Base-by-base conservation (phyloP, 2,888 invertebrate genomes). In the Pachymerium ferrugineum region DNA sequence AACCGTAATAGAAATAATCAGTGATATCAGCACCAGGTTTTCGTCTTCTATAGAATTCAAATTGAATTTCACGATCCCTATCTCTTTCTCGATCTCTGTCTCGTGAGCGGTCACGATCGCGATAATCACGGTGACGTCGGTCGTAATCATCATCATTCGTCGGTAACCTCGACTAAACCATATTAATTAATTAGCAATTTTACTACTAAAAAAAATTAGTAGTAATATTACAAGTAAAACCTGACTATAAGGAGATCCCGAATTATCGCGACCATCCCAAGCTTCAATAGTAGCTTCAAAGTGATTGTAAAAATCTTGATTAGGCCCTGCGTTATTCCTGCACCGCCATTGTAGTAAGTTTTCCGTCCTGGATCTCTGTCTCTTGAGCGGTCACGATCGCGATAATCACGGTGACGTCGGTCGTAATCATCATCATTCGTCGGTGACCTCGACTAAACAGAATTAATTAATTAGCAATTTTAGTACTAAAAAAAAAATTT, bases 11-110 rank as follows among this genome's bases (percentile, higher is more conserved):
- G 84, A 97, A 97, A 83, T 96, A 97, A 85, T 97, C 97, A 38
- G 97, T 97, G 72, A 99, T 94, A 85, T 99, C 98, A 74, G 99
- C 97, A 80, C 97, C 99, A 70, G 99, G 99, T 82, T 98, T 98
- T 76, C 97, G 89, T 99, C 99, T 82, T 98, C 98, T 78, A 98
- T 86, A 16, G 91, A 90, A 82, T 96, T 96, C 79, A 99, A 87
- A 83, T 96, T 97, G 81, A 93, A 94, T 81, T 99, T 69, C 74
- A n/a, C n/a, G n/a, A n/a, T n/a, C n/a, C n/a, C n/a, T n/a, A n/a
- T n/a, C n/a, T n/a, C n/a, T n/a, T n/a, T n/a, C n/a, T n/a, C n/a
- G n/a, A n/a, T n/a, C n/a, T n/a, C n/a, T n/a, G n/a, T 62, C 22
- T 62, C 22, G 16, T 62, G 28, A 69, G 14, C 14, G 16, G 31